phyloP scores from a whole-genome alignment of 1,140 invertebrate species.

The Zaprionus vittiger region DNA sequence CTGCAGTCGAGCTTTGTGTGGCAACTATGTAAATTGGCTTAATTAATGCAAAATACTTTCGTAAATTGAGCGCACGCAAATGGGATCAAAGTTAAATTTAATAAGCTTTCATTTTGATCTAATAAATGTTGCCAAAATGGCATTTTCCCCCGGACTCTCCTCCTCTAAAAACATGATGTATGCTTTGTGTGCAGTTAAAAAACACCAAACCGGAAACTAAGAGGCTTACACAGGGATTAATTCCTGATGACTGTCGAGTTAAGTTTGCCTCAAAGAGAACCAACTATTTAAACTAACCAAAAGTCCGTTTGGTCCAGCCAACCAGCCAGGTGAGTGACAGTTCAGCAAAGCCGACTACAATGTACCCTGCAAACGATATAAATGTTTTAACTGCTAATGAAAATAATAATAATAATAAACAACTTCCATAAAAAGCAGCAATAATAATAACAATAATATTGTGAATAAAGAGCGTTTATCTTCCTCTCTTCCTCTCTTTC shows the following conservation, averaged over 20 bases:
- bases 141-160: neutral
- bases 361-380: neutral
- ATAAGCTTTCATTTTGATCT: conserved; percentile 47
- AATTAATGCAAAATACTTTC: conserved; percentile 71
- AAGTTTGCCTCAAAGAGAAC: neutral
- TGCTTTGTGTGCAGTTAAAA: conserved; percentile 10
- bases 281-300: neutral
- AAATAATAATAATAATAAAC: neutral
- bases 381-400: neutral
- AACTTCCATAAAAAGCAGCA: neutral
- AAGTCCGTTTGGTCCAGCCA: neutral
- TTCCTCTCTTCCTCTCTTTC: neutral
- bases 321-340: neutral
- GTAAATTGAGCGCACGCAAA: conserved; percentile 58
- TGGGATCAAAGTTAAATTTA: conserved; percentile 59
- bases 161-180: neutral
- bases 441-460: conserved; percentile 6
- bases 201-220: conserved; percentile 22
- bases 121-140: conserved; percentile 35
- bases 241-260: conserved; percentile 9
- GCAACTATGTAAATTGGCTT: conserved; percentile 59
- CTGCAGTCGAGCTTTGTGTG: conserved; percentile 32
- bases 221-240: conserved; percentile 28
- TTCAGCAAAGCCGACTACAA: neutral
- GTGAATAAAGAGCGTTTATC: neutral